Conservation (phyloP, 2,888 invertebrate genomes). For the Cerastis rubricosa region DNA sequence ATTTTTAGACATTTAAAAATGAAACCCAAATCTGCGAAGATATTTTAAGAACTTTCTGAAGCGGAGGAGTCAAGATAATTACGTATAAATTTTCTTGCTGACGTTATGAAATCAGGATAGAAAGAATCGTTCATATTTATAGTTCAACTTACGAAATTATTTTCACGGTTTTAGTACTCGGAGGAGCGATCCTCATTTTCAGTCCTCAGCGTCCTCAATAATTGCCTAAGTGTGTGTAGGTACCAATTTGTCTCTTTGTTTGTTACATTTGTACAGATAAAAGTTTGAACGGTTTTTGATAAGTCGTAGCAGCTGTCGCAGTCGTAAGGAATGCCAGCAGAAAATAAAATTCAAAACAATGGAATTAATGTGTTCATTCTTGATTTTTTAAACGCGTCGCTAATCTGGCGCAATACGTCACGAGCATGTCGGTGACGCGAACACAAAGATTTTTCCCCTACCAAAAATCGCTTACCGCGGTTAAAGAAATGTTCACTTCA, state of each 20-base stretch:
- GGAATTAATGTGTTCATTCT: no score
- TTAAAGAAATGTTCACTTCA: no score
- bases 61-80: constrained; percentile 2
- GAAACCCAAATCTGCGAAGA: constrained; percentile 3
- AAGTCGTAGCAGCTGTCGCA: no score
- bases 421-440: no score
- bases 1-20: constrained; percentile 25
- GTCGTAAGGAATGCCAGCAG: no score
- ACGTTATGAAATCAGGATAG: neutral
- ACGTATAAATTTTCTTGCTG: neutral
- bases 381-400: no score
- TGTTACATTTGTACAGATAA: neutral
- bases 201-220: neutral
- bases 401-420: no score
- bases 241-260: neutral
- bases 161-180: neutral
- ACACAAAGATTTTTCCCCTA: no score
- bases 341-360: no score
- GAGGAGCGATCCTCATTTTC: neutral
- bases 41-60: constrained; percentile 10
- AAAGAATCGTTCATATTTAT: neutral
- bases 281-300: neutral
- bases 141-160: neutral
- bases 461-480: no score
- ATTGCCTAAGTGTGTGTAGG: neutral